Conservation (phyloP, 2,113 vertebrate species). For the Notiomystis cincta region DNA sequence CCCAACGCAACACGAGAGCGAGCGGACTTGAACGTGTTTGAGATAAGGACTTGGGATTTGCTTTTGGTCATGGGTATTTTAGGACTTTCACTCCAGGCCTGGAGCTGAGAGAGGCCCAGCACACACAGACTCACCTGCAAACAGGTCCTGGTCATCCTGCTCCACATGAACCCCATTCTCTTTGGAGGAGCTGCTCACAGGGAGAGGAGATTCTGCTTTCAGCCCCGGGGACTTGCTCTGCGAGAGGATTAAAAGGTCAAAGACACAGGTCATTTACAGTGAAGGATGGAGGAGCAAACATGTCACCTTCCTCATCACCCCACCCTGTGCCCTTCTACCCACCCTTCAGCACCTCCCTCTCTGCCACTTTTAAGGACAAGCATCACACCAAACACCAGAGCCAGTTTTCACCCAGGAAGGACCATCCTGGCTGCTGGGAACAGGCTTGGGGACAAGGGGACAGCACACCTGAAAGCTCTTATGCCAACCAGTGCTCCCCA, state of each 20-base stretch:
- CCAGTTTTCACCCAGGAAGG: not conserved
- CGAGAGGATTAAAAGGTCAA: not conserved
- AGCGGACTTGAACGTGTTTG: not conserved
- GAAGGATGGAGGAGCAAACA: not conserved
- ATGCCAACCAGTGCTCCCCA: not conserved
- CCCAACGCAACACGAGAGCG: not conserved
- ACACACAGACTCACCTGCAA: slow-evolving; percentile 78
- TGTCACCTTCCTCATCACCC: not conserved
- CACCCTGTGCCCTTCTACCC: not conserved
- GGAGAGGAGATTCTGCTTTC: slow-evolving; percentile 50
- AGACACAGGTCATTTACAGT: not conserved
- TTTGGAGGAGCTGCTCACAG: slow-evolving; percentile 66
- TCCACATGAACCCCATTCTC: slow-evolving; percentile 85
- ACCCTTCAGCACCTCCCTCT: rapidly evolving
- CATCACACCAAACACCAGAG: not conserved
- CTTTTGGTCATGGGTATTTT: not conserved
- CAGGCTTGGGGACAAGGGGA: not conserved
- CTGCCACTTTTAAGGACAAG: not conserved
- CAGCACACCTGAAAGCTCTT: rapidly evolving
- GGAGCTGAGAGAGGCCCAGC: not conserved
- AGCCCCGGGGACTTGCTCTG: slow-evolving; percentile 59
- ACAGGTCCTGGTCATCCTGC: slow-evolving; percentile 86
- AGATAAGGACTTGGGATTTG: not conserved
- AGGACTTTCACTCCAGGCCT: not conserved
- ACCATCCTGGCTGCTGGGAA: not conserved